Conservation (phyloP, 2,888 invertebrate genomes). For the Autographa pulchrina region DNA sequence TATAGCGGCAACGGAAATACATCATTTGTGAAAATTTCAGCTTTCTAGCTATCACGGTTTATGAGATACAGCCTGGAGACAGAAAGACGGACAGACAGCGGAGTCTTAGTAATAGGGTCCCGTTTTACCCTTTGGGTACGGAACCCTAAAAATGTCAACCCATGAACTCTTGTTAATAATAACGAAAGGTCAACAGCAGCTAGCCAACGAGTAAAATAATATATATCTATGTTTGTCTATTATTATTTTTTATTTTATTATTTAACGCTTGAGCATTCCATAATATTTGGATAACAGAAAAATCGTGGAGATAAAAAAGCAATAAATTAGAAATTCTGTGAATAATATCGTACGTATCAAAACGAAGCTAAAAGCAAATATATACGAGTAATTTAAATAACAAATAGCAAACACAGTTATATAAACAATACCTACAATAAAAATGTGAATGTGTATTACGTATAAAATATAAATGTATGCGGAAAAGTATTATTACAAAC, state of each 20-base stretch:
- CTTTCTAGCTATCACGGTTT: too few relatives aligned
- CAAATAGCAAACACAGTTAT: slow-evolving; percentile 1
- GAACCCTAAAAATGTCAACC: neutral
- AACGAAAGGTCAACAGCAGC: too few relatives aligned
- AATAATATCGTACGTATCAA: neutral
- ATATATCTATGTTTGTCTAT: too few relatives aligned
- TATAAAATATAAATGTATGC: neutral
- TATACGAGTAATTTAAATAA: neutral
- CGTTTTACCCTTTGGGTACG: too few relatives aligned
- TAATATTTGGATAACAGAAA: neutral
- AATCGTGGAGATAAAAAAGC: neutral
- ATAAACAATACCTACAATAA: neutral
- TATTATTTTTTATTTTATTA: too few relatives aligned
- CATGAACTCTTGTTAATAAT: neutral
- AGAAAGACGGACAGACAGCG: too few relatives aligned
- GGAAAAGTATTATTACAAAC: neutral
- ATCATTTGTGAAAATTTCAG: too few relatives aligned
- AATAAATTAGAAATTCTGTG: neutral
- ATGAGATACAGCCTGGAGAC: too few relatives aligned
- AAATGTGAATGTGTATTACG: neutral
- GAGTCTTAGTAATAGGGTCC: too few relatives aligned
- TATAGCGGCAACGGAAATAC: too few relatives aligned
- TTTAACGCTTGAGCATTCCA: neutral
- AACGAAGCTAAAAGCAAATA: slow-evolving; percentile 1
- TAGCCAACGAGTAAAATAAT: too few relatives aligned